A percentile compares a stretch with the other conserved stretches of the same genome.
Evolutionary conservation across 2,113 vertebrate species (phyloP).

Genomic region (Bothrops jararaca): DNA sequence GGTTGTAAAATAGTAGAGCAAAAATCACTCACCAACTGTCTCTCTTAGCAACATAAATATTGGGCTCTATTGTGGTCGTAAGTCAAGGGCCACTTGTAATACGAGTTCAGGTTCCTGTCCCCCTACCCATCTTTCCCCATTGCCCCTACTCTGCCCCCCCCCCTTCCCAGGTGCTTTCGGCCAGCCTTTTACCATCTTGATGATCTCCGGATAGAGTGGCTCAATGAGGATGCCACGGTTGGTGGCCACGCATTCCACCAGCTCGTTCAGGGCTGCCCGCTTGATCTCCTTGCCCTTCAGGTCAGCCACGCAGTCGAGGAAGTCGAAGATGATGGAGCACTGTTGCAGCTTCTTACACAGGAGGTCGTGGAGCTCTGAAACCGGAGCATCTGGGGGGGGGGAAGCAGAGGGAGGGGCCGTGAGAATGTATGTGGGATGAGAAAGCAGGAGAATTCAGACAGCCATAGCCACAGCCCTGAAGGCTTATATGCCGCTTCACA

Average conservation of each 20-base stretch:
- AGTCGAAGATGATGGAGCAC: slow-evolving; percentile 90
- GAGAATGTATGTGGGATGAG: background rate
- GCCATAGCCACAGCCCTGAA: background rate
- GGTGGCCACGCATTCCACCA: slow-evolving; percentile 89
- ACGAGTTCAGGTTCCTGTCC: background rate
- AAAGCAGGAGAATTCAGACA: background rate
- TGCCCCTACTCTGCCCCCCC: fast-evolving
- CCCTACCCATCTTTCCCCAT: background rate
- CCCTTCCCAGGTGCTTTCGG: background rate
- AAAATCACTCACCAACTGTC: background rate
- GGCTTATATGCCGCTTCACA: no score
- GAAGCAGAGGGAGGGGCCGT: background rate
- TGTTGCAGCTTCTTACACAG: slow-evolving; percentile 93
- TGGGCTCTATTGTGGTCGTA: background rate
- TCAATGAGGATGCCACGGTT: slow-evolving; percentile 89
- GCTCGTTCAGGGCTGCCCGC: slow-evolving; percentile 86
- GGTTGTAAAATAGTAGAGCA: background rate
- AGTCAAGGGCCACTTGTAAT: background rate
- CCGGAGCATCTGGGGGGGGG: slow-evolving; percentile 74
- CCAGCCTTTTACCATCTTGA: slow-evolving; percentile 85
- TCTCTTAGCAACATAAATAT: background rate
- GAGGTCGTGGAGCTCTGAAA: slow-evolving; percentile 86
- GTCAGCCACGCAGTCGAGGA: slow-evolving; percentile 91
- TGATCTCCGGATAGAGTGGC: slow-evolving; percentile 87
- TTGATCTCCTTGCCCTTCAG: slow-evolving; percentile 95